Percentiles rank a stretch among this genome's conserved stretches.
Evolutionary conservation across 1,140 invertebrate species (phyloP).

Genomic region (Nasonia giraulti): DNA sequence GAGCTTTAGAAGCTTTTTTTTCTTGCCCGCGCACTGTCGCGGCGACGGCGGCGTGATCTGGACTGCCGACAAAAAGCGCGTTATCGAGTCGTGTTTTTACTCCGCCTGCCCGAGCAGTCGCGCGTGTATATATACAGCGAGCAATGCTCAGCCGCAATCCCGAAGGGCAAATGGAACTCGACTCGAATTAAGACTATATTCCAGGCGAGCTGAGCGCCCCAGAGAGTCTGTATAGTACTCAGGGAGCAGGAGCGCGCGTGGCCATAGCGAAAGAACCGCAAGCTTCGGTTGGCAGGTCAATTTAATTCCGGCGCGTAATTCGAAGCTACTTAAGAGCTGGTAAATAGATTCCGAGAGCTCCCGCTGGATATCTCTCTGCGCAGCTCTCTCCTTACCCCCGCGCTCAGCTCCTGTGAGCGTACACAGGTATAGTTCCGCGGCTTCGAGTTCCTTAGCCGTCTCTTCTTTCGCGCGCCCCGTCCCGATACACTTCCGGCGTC

Average conservation of each 20-base stretch:
- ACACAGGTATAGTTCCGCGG: background rate
- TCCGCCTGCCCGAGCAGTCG: background rate
- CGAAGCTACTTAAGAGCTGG: constrained; percentile 33
- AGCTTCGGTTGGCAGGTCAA: constrained; percentile 39
- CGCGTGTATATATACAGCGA: background rate
- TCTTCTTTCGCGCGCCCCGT: background rate
- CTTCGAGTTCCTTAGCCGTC: background rate
- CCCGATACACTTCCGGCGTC: background rate
- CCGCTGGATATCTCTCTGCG: background rate
- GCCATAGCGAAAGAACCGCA: constrained; percentile 23
- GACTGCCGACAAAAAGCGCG: constrained; percentile 5
- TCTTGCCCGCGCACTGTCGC: background rate
- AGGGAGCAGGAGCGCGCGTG: background rate
- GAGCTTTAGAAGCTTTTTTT: background rate
- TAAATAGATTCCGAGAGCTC: constrained; percentile 17
- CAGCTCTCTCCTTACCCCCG: background rate
- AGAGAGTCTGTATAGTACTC: background rate
- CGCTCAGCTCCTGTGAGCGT: background rate
- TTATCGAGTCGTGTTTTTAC: constrained; percentile 30
- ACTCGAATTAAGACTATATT: constrained; percentile 41
- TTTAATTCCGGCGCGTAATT: constrained; percentile 41
- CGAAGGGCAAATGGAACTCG: constrained; percentile 23
- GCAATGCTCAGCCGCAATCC: constrained; percentile 9
- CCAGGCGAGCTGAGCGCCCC: background rate
- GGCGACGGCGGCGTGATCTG: no score